Evolutionary conservation across 1,140 invertebrate genomes (phyloP).

Genomic region (Drosophila takahashii): DNA sequence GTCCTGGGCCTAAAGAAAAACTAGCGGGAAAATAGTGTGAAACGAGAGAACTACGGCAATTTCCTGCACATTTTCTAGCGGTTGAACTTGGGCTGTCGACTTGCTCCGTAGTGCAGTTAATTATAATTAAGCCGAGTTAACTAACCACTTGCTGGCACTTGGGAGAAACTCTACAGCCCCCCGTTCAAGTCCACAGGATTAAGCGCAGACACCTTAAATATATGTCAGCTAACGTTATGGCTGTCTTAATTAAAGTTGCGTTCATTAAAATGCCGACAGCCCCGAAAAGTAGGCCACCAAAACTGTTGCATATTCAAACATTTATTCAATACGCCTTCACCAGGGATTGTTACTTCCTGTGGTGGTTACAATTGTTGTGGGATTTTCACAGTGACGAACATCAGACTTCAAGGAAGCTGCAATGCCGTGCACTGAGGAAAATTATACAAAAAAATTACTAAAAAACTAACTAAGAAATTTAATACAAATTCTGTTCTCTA

Average conservation of each 20-base stretch:
- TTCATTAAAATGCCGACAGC: conserved; percentile 67
- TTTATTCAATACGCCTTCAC: conserved; percentile 63
- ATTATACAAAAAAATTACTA: neutral
- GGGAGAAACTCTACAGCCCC: conserved; percentile 9
- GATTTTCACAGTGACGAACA: conserved; percentile 49
- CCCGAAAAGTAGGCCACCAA: conserved; percentile 69
- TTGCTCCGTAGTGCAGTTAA: conserved; percentile 73
- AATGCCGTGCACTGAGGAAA: conserved; percentile 7
- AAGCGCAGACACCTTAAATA: conserved; percentile 49
- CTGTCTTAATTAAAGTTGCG: conserved; percentile 63
- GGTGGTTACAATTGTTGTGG: conserved; percentile 19
- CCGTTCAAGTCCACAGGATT: neutral
- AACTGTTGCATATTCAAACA: conserved; percentile 77
- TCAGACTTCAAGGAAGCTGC: conserved; percentile 61
- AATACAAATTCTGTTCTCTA: no score
- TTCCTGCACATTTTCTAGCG: conserved; percentile 73
- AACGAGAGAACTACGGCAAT: conserved; percentile 56
- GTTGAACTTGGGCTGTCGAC: conserved; percentile 58
- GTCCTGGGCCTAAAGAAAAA: conserved; percentile 56
- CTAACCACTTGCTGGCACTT: conserved; percentile 75
- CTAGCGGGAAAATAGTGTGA: neutral
- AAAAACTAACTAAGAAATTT: no score
- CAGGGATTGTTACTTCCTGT: conserved; percentile 11
- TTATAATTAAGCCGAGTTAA: conserved; percentile 84
- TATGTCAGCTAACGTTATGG: conserved; percentile 35